Evolutionary conservation across 2,797 vertebrate genomes (phyloP), one percentile per base, ranked within the genome.

Genomic region (Pogoniulus pusillus): DNA sequence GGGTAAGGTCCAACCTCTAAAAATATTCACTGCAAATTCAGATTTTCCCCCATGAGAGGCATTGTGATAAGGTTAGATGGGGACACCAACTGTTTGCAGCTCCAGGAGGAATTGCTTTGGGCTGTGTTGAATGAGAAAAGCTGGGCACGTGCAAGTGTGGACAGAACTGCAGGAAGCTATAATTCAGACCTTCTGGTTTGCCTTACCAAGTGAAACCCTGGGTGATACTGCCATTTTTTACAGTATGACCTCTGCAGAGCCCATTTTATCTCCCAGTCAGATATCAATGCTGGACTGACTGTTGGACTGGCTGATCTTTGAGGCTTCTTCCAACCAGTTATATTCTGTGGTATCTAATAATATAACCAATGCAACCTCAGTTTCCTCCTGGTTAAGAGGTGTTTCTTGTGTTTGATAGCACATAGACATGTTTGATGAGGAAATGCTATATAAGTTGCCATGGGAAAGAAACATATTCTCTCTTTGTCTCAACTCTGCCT

Each of bases 121-220:
- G 69, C 81, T 88, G 75, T 79, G 54, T 71, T 80, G 92, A 85
- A 93, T 93, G 35, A 93, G 88, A 74, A 91, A 90, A 82, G 10
- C 72, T 85, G 60, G 41, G 20, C 26, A 34, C 57, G 64, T 4
- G 0, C 47, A 58, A 62, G 53, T 72, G 70, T 85, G 76, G 43
- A 51, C 30, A 68, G 37, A 68, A 59, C 53, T 73, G 69, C 65
- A 64, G 69, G 53, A 79, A 68, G 43, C n/a, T 77, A 3, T 87
- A 78, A 87, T 73, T 87, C 57, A 91, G 78, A 84, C 49, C 53
- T 81, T 83, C 82, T 93, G 83, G 41, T 87, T 91, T 90, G 63
- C 49, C 60, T 93, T 45, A 79, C 29, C 77, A 74, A 82, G 54
- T 81, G 77, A 93, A 94, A 70, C 7, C 4, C 77, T 51, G 43